Percentiles rank a stretch among this genome's conserved stretches.
Evolutionary conservation across 2,797 vertebrate species (phyloP).

Genomic region (Micromesistius poutassou): DNA sequence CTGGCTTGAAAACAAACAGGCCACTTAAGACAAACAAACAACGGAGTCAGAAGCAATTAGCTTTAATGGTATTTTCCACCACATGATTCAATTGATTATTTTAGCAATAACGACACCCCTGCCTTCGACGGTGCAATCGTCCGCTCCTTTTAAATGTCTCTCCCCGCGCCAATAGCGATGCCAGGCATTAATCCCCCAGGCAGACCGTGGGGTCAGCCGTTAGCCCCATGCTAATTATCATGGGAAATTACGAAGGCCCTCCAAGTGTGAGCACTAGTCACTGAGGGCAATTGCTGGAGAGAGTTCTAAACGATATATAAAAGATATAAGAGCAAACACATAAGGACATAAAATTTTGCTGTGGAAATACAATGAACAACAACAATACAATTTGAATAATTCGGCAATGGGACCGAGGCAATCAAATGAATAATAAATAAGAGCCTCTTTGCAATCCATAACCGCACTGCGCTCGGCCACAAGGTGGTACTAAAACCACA

Average conservation of each 20-base stretch:
- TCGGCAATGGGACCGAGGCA: neutral
- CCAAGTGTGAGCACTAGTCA: neutral
- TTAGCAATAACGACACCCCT: neutral
- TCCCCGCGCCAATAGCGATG: neutral
- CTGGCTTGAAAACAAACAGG: constrained; percentile 7
- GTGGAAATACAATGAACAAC: neutral
- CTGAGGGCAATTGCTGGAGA: neutral
- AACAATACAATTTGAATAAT: neutral
- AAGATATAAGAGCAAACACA: neutral
- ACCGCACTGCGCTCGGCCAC: constrained; percentile 17
- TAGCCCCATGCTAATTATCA: neutral
- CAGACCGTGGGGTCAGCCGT: neutral
- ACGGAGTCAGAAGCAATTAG: constrained; percentile 2
- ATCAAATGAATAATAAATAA: neutral
- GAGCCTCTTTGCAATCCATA: neutral
- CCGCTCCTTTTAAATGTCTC: neutral
- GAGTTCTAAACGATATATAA: neutral
- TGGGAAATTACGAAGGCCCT: neutral
- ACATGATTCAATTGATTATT: constrained; percentile 2
- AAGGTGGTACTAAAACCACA: constrained; percentile 35
- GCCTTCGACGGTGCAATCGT: neutral
- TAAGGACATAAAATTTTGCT: neutral
- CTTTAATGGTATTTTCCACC: neutral
- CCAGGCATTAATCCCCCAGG: neutral
- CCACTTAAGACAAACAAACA: constrained; percentile 1